These are phyloP conservation scores for Bruchidius siliquastri DNA, from an alignment of 2,888 invertebrate genomes.

Conservation along the genomic window DNA sequence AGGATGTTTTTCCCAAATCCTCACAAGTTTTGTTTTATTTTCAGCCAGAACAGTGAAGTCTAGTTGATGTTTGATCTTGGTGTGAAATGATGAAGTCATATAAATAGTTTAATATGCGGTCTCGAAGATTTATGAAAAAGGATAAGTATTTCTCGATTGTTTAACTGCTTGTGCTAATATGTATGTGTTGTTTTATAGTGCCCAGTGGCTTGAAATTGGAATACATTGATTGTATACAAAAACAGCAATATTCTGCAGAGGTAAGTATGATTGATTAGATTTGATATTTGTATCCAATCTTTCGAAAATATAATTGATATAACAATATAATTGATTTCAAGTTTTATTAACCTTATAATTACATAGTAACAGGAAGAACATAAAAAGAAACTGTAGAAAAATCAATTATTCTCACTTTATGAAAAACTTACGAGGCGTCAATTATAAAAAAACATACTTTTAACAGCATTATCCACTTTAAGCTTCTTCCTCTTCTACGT, in stretches of 20 bases:
- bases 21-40: not conserved
- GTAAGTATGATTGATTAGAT: not conserved
- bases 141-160: not conserved
- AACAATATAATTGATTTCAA: not conserved
- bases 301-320: not conserved
- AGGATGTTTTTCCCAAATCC: not conserved
- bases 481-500: slow-evolving; percentile 27
- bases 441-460: not conserved
- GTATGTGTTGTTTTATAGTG: not conserved
- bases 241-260: not conserved
- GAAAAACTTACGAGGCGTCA: not conserved
- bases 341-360: not conserved
- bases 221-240: not conserved
- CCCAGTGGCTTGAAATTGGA: not conserved
- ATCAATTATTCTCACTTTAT: not conserved
- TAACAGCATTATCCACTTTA: not conserved
- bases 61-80: not conserved
- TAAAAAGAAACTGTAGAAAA: not conserved
- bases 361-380: not conserved
- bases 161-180: not conserved
- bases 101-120: not conserved
- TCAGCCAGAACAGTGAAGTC: not conserved
- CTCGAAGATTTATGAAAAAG: not conserved
- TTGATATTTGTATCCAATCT: not conserved
- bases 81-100: not conserved